Percentiles rank a stretch among this genome's conserved stretches.
Evolutionary conservation across 2,888 invertebrate genomes (phyloP).

Genomic region (Meghimatium bilineatum): DNA sequence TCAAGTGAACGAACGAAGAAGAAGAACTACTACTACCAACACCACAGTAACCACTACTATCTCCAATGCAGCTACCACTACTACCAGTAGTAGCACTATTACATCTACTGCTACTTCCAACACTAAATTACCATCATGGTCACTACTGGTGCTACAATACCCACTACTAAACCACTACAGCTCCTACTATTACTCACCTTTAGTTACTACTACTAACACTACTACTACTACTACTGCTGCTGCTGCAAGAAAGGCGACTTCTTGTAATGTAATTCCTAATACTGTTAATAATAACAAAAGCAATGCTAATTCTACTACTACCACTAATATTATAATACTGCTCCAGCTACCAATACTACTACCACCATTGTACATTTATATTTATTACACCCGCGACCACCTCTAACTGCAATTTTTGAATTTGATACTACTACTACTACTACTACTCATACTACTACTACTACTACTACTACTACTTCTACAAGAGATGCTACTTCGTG

Average conservation of each 20-base stretch:
- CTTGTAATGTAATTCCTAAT: slow-evolving; percentile 36
- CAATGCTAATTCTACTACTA: slow-evolving; percentile 34
- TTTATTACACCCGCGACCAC: no score
- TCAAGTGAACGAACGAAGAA: background rate
- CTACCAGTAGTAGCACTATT: background rate
- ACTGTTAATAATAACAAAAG: slow-evolving; percentile 29
- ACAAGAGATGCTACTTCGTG: background rate
- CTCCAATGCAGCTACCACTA: background rate
- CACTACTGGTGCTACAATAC: background rate
- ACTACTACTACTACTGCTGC: slow-evolving; percentile 32
- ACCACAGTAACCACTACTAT: background rate
- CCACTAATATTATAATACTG: slow-evolving; percentile 29
- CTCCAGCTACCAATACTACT: background rate
- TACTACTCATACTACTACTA: no score
- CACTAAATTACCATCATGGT: background rate
- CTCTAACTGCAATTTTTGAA: no score
- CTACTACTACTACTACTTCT: slow-evolving; percentile 23
- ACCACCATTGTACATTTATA: no score
- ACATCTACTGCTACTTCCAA: background rate
- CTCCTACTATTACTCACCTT: no score
- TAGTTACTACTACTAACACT: slow-evolving; percentile 35
- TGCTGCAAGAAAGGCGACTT: slow-evolving; percentile 27
- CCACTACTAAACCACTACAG: background rate
- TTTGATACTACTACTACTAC: no score
- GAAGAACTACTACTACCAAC: no score